These are phyloP conservation scores for Hipparchia semele DNA, from an alignment of 2,888 invertebrate species.

Conservation along the genomic window DNA sequence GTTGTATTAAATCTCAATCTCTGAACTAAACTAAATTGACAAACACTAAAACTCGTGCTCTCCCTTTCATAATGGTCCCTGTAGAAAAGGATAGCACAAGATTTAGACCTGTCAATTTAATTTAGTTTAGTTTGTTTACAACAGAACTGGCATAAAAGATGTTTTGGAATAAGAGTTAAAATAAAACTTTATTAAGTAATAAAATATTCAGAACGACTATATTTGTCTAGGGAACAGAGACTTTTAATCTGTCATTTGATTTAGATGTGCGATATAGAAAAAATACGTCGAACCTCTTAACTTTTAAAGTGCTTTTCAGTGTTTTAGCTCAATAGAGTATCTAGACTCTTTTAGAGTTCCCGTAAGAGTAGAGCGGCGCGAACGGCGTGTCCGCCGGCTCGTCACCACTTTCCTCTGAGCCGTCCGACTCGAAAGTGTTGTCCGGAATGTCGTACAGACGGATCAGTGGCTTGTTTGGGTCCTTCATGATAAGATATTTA, in stretches of 20 bases:
- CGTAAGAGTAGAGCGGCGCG: conserved; percentile 78
- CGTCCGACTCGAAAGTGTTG: conserved; percentile 98
- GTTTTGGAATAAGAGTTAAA: too few species aligned
- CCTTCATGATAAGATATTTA: conserved; percentile 98
- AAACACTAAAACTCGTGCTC: too few species aligned
- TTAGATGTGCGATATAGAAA: neutral
- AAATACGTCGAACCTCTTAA: neutral
- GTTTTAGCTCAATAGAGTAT: neutral
- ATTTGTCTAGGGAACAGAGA: too few species aligned
- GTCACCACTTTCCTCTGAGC: conserved; percentile 94
- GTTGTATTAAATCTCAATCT: too few species aligned
- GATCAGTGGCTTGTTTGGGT: conserved; percentile 99
- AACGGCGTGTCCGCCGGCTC: conserved; percentile 81
- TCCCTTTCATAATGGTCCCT: too few species aligned
- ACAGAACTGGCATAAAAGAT: too few species aligned
- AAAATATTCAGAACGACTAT: too few species aligned
- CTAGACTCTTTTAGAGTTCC: conserved; percentile 76
- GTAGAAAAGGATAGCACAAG: too few species aligned
- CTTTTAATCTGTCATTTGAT: too few species aligned
- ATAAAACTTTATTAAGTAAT: neutral
- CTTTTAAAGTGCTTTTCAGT: neutral
- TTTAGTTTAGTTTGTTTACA: neutral
- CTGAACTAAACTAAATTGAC: too few species aligned
- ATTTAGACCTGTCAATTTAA: neutral
- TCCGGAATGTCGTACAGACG: conserved; percentile 99